Evolutionary conservation across 2,113 vertebrate genomes (phyloP).

Genomic region (Odocoileus hemionus): DNA sequence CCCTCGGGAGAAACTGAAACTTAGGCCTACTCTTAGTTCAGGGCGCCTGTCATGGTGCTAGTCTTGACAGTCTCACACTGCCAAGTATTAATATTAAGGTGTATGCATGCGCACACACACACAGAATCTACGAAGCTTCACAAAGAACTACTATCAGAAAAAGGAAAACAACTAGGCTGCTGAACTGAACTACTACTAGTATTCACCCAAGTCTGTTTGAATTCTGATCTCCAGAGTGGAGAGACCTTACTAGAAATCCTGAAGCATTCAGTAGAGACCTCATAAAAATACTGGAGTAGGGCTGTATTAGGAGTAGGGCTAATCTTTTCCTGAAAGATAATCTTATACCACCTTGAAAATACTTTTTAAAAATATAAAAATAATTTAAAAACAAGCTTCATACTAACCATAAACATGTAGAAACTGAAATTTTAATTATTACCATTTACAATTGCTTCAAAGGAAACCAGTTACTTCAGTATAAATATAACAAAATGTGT

Average conservation of each 20-base stretch:
- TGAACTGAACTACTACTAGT: background rate
- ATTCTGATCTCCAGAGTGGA: background rate
- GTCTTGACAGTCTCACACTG: too few relatives aligned
- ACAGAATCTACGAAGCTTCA: background rate
- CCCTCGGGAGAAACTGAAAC: too few relatives aligned
- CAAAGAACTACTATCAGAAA: background rate
- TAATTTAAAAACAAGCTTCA: background rate
- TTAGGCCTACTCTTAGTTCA: too few relatives aligned
- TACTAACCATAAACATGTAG: background rate
- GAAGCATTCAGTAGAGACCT: background rate
- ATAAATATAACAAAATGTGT: background rate
- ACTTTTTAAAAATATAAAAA: background rate
- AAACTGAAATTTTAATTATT: background rate
- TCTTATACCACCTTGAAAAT: background rate
- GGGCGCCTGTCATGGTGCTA: too few relatives aligned
- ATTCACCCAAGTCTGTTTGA: background rate
- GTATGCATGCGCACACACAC: background rate
- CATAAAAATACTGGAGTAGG: background rate
- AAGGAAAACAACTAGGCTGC: background rate
- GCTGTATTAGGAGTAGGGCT: background rate
- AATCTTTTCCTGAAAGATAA: background rate
- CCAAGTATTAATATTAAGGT: background rate
- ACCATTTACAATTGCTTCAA: background rate
- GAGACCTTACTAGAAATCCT: background rate
- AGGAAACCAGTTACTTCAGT: background rate